Conservation (phyloP, 2,113 vertebrate genomes). For the Laticauda laticaudata region DNA sequence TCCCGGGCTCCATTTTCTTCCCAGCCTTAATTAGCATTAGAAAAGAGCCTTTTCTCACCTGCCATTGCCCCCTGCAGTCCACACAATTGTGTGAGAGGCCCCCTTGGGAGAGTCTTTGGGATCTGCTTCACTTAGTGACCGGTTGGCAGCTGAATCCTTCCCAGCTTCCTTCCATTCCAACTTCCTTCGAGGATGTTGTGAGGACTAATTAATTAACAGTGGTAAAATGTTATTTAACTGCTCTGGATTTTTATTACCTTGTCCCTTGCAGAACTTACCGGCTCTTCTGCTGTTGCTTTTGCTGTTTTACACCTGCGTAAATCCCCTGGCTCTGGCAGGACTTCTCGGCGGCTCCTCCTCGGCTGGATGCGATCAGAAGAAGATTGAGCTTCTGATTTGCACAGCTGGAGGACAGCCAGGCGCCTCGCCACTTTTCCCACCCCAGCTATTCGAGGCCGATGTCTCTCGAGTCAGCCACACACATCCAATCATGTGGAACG, state of each 20-base stretch:
- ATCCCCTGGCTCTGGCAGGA: neutral
- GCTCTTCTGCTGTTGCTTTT: conserved; percentile 28
- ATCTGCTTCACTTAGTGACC: neutral
- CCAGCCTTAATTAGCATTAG: neutral
- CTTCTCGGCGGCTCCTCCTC: neutral
- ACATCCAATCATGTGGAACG: rapidly evolving
- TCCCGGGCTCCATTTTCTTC: neutral
- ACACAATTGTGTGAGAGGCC: neutral
- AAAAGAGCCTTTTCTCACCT: neutral
- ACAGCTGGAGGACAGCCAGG: too few species aligned
- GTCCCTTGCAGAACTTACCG: neutral
- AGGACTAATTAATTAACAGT: conserved; percentile 56
- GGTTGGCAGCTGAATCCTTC: neutral
- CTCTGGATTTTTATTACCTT: conserved; percentile 31
- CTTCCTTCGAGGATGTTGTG: conserved; percentile 15
- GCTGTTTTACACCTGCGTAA: neutral
- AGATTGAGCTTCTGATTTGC: rapidly evolving
- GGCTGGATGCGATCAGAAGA: rapidly evolving
- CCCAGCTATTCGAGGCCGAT: neutral
- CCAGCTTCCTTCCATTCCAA: neutral
- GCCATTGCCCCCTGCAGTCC: neutral
- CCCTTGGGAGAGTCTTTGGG: neutral
- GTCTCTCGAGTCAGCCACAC: neutral
- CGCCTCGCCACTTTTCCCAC: neutral
- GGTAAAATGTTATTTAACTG: conserved; percentile 48